Evolutionary conservation across 2,113 vertebrate genomes (phyloP).

Genomic region (Oreochromis aureus): DNA sequence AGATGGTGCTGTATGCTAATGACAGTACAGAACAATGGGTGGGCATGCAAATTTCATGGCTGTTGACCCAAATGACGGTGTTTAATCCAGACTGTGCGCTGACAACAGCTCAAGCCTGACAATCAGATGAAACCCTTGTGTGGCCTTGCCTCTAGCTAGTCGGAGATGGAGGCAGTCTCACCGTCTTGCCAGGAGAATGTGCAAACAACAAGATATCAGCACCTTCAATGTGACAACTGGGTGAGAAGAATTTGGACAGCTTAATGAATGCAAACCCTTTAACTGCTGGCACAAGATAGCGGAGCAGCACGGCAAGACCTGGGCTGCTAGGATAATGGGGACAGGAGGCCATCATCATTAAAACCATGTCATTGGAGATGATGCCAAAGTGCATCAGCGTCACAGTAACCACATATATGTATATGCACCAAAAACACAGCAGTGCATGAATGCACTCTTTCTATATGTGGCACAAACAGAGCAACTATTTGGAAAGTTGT

Average conservation of each 20-base stretch:
- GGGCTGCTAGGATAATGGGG: slow-evolving; percentile 4
- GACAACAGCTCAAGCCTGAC: slow-evolving; percentile 43
- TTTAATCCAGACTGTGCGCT: slow-evolving; percentile 57
- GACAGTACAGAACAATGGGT: slow-evolving; percentile 37
- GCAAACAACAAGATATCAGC: neutral
- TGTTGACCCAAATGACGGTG: slow-evolving; percentile 54
- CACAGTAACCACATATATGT: neutral
- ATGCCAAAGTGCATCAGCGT: slow-evolving; percentile 23
- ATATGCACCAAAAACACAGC: neutral
- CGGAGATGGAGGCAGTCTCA: neutral
- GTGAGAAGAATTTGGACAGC: neutral
- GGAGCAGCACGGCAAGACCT: neutral
- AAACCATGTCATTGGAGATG: slow-evolving; percentile 4
- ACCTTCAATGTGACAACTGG: neutral
- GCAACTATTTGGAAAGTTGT: neutral
- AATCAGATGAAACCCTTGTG: slow-evolving; percentile 7
- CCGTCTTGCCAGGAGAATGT: neutral
- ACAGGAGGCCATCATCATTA: slow-evolving; percentile 4
- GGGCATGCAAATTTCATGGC: slow-evolving; percentile 36
- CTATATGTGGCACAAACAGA: neutral
- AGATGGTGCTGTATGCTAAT: slow-evolving; percentile 42
- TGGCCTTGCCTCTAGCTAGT: neutral
- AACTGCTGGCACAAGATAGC: neutral
- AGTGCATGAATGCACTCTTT: neutral
- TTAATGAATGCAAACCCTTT: neutral